A percentile compares a stretch with the other conserved stretches of the same genome.
Evolutionary conservation across 2,888 invertebrate species (phyloP).

Genomic region (Eristalis pertinax): DNA sequence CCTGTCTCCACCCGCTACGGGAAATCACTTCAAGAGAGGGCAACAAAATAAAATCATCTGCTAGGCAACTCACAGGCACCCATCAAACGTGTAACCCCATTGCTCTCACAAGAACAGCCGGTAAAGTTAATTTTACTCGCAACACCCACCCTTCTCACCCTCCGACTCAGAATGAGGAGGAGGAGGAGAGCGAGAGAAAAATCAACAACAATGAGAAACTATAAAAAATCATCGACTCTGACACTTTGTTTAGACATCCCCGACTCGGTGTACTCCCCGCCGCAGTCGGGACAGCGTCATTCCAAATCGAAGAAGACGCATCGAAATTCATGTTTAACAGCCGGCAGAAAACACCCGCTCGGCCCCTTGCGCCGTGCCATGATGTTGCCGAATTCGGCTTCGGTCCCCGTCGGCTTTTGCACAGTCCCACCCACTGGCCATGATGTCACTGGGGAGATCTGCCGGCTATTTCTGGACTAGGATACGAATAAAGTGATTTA

Average conservation of each 20-base stretch:
- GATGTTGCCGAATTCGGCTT: not conserved
- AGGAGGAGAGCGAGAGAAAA: no score
- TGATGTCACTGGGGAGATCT: conserved; percentile 53
- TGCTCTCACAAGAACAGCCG: conserved; percentile 16
- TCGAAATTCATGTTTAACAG: conserved; percentile 37
- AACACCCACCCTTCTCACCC: not conserved
- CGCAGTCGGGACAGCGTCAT: not conserved
- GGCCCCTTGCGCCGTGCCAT: not conserved
- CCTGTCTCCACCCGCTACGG: not conserved
- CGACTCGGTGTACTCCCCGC: not conserved
- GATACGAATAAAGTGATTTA: conserved; percentile 31
- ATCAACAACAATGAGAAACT: no score
- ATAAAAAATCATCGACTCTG: conserved; percentile 41
- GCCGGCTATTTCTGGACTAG: conserved; percentile 53
- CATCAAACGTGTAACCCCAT: conserved; percentile 46
- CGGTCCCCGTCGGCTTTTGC: conserved; percentile 20
- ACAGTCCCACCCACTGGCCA: conserved; percentile 3
- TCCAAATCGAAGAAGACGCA: not conserved
- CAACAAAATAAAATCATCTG: conserved; percentile 2
- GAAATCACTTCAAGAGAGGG: not conserved
- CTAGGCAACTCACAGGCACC: conserved; percentile 18
- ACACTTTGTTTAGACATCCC: conserved; percentile 54
- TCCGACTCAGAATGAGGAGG: no score
- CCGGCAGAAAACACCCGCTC: conserved; percentile 31
- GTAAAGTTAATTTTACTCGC: conserved; percentile 30